These are phyloP conservation scores for Syrista parreyssii DNA, from an alignment of 2,888 invertebrate genomes.

Conservation along the genomic window DNA sequence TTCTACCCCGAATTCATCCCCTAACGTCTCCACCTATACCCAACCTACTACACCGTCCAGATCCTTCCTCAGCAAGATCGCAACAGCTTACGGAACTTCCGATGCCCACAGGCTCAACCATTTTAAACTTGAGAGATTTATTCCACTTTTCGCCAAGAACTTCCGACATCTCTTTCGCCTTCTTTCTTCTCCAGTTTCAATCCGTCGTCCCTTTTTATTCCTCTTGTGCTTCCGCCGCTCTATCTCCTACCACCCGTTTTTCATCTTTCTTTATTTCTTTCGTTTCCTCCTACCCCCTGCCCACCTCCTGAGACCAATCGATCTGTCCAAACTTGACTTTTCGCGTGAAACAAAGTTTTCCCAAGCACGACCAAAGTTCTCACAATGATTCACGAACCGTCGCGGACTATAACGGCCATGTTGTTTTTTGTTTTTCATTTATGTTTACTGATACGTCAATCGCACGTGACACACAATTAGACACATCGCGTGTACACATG, in stretches of 20 bases:
- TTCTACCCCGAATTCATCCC: not conserved
- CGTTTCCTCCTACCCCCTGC: not conserved
- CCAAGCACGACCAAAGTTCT: not conserved
- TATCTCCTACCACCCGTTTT: not conserved
- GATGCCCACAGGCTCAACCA: slow-evolving; percentile 14
- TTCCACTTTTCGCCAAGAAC: slow-evolving; percentile 15
- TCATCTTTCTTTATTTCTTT: not conserved
- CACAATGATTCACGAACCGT: not conserved
- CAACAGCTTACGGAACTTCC: slow-evolving; percentile 6
- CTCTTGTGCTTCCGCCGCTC: not conserved
- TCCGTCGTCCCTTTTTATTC: not conserved
- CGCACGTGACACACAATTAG: not conserved
- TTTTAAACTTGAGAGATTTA: slow-evolving; percentile 20
- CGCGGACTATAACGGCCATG: not conserved
- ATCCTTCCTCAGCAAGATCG: not conserved
- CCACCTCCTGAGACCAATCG: not conserved
- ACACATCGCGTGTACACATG: not conserved
- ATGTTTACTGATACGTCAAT: not conserved
- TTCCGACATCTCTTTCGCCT: not conserved
- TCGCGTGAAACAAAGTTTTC: not conserved
- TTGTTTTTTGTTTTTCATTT: not conserved
- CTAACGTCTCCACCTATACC: not conserved
- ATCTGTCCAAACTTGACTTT: not conserved
- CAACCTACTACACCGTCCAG: not conserved
- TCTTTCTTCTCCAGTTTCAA: not conserved